These are phyloP conservation scores for Amphipoea lucens DNA, from an alignment of 2,888 invertebrate species.

Conservation along the genomic window DNA sequence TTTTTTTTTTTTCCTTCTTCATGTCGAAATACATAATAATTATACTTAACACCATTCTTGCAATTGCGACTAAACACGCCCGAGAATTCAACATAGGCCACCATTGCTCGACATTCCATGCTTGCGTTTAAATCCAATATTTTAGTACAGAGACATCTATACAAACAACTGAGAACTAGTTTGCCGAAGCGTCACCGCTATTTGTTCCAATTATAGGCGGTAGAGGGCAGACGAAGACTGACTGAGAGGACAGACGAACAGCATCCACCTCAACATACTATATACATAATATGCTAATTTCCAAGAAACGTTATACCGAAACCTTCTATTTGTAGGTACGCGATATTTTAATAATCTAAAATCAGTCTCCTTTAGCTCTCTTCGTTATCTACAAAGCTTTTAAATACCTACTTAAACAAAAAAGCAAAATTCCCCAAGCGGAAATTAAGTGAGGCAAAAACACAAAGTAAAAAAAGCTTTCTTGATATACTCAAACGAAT, in stretches of 20 bases:
- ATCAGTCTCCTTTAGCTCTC: neutral
- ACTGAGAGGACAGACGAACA: too few species aligned
- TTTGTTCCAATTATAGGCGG: neutral
- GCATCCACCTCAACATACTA: neutral
- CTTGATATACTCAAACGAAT: conserved; percentile 44
- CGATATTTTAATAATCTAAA: neutral
- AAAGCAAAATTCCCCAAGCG: neutral
- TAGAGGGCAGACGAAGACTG: conserved; percentile 42
- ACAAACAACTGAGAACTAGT: conserved; percentile 14
- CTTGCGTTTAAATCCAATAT: neutral
- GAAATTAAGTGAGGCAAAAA: conserved; percentile 2
- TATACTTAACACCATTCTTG: too few species aligned
- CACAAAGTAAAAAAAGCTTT: neutral
- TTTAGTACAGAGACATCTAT: conserved; percentile 41
- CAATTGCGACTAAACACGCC: neutral
- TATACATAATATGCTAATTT: neutral
- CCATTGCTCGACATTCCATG: neutral
- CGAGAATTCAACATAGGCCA: neutral
- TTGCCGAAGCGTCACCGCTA: neutral
- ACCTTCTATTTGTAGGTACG: too few species aligned
- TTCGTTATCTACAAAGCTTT: neutral
- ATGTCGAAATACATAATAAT: neutral
- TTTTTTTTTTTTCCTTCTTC: neutral
- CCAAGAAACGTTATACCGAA: neutral
- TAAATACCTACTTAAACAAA: neutral